Evolutionary conservation across 2,113 vertebrate genomes (phyloP).

Genomic region (Channa maculata): DNA sequence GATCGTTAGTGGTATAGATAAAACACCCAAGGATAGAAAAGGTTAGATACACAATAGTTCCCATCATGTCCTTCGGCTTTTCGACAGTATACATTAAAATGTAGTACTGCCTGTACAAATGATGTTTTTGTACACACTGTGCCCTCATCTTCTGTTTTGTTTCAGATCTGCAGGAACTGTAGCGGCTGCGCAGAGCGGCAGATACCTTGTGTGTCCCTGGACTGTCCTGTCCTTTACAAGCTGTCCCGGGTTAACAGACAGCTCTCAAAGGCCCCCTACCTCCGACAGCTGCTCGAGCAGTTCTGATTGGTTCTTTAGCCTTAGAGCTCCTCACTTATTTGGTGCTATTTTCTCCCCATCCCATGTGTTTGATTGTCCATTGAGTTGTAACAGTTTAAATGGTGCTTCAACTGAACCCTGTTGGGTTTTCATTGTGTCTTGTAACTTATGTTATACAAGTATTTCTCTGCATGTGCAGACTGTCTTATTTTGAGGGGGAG

Average conservation of each 20-base stretch:
- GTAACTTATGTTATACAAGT: slow-evolving; percentile 56
- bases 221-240: slow-evolving; percentile 96
- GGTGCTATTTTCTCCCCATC: slow-evolving; percentile 69
- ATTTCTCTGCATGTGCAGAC: slow-evolving; percentile 50
- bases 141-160: not conserved
- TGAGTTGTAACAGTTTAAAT: slow-evolving; percentile 52
- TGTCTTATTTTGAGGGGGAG: slow-evolving; percentile 12
- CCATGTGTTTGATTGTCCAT: slow-evolving; percentile 48
- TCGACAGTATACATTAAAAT: too few species aligned
- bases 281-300: slow-evolving; percentile 95
- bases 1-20: too few species aligned
- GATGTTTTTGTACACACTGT: not conserved
- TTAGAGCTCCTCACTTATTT: slow-evolving; percentile 32
- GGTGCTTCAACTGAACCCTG: slow-evolving; percentile 71
- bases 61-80: too few species aligned
- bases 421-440: slow-evolving; percentile 57
- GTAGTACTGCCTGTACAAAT: not conserved
- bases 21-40: too few species aligned
- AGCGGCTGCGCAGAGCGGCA: slow-evolving; percentile 90
- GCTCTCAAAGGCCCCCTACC: slow-evolving; percentile 93
- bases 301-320: slow-evolving; percentile 83
- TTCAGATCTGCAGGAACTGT: slow-evolving; percentile 95
- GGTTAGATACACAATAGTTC: too few species aligned
- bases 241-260: slow-evolving; percentile 91
- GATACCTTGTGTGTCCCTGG: slow-evolving; percentile 91